Evolutionary conservation across 2,888 invertebrate genomes (phyloP), one percentile per base, ranked within the genome.

Genomic region (Periphyllus acericola): DNA sequence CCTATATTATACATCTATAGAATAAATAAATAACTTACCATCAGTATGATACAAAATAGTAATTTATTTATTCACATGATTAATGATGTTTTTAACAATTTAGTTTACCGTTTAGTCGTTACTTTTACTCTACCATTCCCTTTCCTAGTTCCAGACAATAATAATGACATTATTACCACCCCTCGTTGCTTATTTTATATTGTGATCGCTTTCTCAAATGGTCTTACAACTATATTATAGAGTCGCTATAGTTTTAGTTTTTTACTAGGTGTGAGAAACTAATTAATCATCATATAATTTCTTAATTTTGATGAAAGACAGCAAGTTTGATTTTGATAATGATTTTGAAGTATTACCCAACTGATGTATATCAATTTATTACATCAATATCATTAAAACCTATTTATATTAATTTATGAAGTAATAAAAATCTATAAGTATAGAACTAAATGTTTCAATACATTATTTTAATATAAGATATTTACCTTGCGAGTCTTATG

Each of bases 241-340:
- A 55, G 29, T 55, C 34, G n/a, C 36, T 4, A 2, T 25, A 60
- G 14, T 21, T 4, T 66, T 66, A 36, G 36, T n/a, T 66, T 80
- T 66, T 80, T 36, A 80, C 60, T 17, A 60, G 21, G 9, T 21
- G 78, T 25, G 17, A 55, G 25, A 46, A 46, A 46, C 46, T 34
- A 80, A 80, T 80, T 66, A 25, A 60, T 60, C 60, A 66, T 80
- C 34, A 66, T 80, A 60, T 80, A 60, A 36, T 80, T 79, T 34
- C 34, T 21, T 72, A 34, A 34, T 72, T 72, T 34, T 17, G 34
- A 79, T 79, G 55, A n/a, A 55, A 6, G 21, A 25, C 60, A 14
- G 25, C 21, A 60, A 21, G 25, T 25, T 25, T 60, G 60, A 60
- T 25, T 25, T 25, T 60, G 60, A 60, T 25, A 60, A 25, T 60